phyloP scores from a whole-genome alignment of 92 coral and sea anemone species.

The Virgularia gustaviana region DNA sequence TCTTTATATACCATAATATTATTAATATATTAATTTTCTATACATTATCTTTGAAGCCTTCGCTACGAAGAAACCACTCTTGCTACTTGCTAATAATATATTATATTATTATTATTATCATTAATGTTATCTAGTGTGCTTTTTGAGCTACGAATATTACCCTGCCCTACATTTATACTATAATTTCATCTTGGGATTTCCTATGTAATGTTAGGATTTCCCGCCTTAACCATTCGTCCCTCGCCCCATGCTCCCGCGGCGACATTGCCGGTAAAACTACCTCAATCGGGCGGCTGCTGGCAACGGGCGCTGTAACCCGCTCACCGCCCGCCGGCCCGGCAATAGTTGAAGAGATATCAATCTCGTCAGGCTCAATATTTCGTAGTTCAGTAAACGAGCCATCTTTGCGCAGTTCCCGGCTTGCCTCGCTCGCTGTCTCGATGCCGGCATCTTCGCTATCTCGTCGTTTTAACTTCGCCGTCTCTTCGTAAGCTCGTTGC shows the following conservation, averaged over 20 bases:
- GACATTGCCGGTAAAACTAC: slow-evolving; percentile 89
- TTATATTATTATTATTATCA: slow-evolving; percentile 1
- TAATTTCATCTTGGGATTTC: slow-evolving; percentile 18
- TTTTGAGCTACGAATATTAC: slow-evolving; percentile 30
- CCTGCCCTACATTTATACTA: slow-evolving; percentile 24
- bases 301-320: slow-evolving; percentile 57
- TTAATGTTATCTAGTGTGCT: slow-evolving; percentile 16
- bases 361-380: slow-evolving; percentile 69
- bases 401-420: slow-evolving; percentile 69
- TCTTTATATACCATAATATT: no score
- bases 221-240: slow-evolving; percentile 91
- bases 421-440: slow-evolving; percentile 60
- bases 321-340: no score
- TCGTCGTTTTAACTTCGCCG: slow-evolving; percentile 67
- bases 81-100: slow-evolving; percentile 2
- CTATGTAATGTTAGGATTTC: slow-evolving; percentile 20
- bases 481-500: slow-evolving; percentile 59
- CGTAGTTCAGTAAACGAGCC: slow-evolving; percentile 76
- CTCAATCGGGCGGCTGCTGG: slow-evolving; percentile 75
- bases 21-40: no score
- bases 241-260: slow-evolving; percentile 94
- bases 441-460: slow-evolving; percentile 64
- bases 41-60: background rate
- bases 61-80: no score
- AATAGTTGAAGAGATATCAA: slow-evolving; percentile 68